Conservation (phyloP, 2,888 invertebrate species). For the Scelioninae gen. 1 region DNA sequence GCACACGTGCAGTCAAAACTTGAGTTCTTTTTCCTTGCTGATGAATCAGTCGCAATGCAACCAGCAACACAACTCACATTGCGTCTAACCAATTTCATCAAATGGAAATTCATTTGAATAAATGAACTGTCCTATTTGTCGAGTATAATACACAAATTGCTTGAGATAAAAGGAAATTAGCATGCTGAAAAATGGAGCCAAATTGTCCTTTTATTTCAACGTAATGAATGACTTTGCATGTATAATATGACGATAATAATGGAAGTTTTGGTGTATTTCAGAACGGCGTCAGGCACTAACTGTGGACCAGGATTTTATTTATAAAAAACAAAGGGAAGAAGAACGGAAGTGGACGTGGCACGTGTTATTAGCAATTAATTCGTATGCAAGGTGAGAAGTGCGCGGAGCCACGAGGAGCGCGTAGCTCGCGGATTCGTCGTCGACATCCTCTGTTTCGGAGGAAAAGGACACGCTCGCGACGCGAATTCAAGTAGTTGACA, state of each 20-base stretch:
- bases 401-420: conserved; percentile 42
- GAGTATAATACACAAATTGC: too few species aligned
- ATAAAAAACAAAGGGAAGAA: conserved; percentile 27
- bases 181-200: too few species aligned
- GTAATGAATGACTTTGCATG: too few species aligned
- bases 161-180: too few species aligned
- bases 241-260: not conserved
- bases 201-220: too few species aligned
- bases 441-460: conserved; percentile 36
- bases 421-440: conserved; percentile 38
- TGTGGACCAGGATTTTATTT: not conserved
- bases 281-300: conserved; percentile 19
- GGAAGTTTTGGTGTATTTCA: conserved; percentile 33
- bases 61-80: not conserved
- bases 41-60: conserved; percentile 1
- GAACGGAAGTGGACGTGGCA: conserved; percentile 42
- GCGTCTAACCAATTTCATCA: too few species aligned
- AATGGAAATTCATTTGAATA: too few species aligned
- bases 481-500: conserved; percentile 29
- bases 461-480: conserved; percentile 43
- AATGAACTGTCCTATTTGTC: too few species aligned
- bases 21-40: conserved; percentile 17
- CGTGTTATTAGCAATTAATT: conserved; percentile 74
- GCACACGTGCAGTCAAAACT: conserved; percentile 26
- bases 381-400: conserved; percentile 79